Percentiles rank a stretch among this genome's conserved stretches.
Evolutionary conservation across 2,797 vertebrate genomes (phyloP).

Genomic region (Arctocebus calabarensis): DNA sequence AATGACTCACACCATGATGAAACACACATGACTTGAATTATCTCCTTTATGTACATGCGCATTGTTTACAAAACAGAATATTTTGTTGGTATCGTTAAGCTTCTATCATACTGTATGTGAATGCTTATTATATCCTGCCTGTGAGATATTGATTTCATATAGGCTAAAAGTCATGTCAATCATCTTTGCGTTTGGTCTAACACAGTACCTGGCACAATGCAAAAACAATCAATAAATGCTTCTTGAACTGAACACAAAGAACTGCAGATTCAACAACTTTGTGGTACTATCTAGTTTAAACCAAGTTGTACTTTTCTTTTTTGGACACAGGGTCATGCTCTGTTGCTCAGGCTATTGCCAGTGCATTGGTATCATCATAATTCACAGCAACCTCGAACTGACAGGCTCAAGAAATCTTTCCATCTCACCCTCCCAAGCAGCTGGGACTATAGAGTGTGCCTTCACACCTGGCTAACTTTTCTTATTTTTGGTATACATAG

Average conservation of each 20-base stretch:
- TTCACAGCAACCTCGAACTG: neutral
- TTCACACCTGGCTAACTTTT: neutral
- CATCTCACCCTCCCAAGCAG: neutral
- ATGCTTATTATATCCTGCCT: neutral
- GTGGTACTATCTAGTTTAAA: neutral
- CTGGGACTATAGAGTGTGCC: neutral
- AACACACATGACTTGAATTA: conserved; percentile 13
- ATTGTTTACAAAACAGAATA: conserved; percentile 23
- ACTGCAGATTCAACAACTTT: conserved; percentile 22
- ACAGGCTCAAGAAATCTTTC: neutral
- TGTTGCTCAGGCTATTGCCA: neutral
- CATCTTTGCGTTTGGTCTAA: neutral
- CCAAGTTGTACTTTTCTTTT: neutral
- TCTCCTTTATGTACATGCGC: neutral
- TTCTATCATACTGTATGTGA: neutral
- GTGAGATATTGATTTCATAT: neutral
- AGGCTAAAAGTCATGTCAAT: conserved; percentile 34
- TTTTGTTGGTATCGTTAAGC: conserved; percentile 14
- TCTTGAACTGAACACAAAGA: conserved; percentile 2
- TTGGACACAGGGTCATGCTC: neutral
- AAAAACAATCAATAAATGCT: neutral
- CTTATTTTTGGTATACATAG: neutral
- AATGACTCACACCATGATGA: conserved; percentile 30
- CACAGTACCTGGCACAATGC: neutral
- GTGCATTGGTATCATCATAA: neutral